Evolutionary conservation across 1,140 invertebrate genomes (phyloP), one percentile per base, ranked within the genome.

Genomic region (Samia ricini): DNA sequence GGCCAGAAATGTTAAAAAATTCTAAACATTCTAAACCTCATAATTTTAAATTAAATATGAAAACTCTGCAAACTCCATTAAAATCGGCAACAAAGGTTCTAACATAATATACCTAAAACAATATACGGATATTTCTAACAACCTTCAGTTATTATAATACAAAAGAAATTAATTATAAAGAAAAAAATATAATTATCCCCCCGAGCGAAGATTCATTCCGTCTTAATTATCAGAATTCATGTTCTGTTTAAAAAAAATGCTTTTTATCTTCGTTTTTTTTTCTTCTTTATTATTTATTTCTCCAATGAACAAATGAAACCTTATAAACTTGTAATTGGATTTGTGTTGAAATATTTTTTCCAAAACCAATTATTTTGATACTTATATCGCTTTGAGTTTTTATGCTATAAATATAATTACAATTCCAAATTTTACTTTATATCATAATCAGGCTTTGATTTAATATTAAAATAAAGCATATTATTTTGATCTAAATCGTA

Each of bases 121-220:
- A 29, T 15, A 42, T 42, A 42, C 33, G 33, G 12, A 12, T 42
- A 42, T 42, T 12, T 12, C 7, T 12, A 15, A 3, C 10, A 42
- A 42, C 8, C 8, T 42, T 12, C 33, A 42, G 12, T 42, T 42
- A 7, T 42, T 42, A 15, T 42, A 42, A 42, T 15, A 42, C 33
- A 42, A 42, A 42, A 15, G 33, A 42, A 15, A 42, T 15, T 42
- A 42, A 42, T 42, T 42, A 15, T 42, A 42, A 42, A 42, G 33
- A 42, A 42, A 42, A n/a, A 56, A 64, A 42, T n/a, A 74, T 74
- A 75, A 72, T 75, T 75, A 64, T 56, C 20, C 7, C 72, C 64
- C 33, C 29, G 20, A 59, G 60, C 69, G 61, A 15, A 62, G 19
- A 63, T 65, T 64, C 57, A 49, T 49, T 5, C 26, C 33, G 33